A percentile compares a stretch with the other conserved stretches of the same genome.
Evolutionary conservation across 2,888 invertebrate species (phyloP).

Genomic region (Adelphocoris suturalis): DNA sequence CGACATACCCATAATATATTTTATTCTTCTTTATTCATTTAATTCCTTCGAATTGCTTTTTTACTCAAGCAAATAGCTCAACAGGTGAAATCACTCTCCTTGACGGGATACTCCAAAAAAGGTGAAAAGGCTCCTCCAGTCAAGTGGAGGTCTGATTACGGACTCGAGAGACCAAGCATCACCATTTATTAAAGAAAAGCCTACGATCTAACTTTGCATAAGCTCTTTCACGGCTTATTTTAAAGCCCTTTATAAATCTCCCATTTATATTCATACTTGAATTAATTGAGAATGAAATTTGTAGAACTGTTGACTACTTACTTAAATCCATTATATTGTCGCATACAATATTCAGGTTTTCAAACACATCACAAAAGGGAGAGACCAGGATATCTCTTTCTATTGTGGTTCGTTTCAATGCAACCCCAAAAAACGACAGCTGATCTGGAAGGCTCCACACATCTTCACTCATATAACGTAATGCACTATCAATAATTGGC

Average conservation of each 20-base stretch:
- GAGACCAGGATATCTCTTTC: too few species aligned
- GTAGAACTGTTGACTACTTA: too few species aligned
- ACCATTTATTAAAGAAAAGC: constrained; percentile 23
- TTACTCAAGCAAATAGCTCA: constrained; percentile 32
- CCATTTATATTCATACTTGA: constrained; percentile 1
- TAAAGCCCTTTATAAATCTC: constrained; percentile 7
- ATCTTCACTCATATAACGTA: too few species aligned
- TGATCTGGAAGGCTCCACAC: too few species aligned
- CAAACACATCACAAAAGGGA: too few species aligned
- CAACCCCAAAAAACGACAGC: too few species aligned
- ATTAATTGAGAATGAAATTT: constrained; percentile 19
- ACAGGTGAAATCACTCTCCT: constrained; percentile 30
- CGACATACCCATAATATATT: background rate
- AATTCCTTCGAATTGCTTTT: constrained; percentile 3
- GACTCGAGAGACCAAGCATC: constrained; percentile 28
- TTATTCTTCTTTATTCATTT: background rate
- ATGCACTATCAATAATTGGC: too few species aligned
- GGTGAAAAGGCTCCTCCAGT: constrained; percentile 32
- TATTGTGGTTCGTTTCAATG: too few species aligned
- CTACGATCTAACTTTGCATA: constrained; percentile 28
- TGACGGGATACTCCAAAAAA: constrained; percentile 29
- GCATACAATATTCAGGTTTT: too few species aligned
- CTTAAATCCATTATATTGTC: too few species aligned
- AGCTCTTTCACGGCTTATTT: constrained; percentile 9
- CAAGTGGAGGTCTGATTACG: constrained; percentile 29